Conservation (phyloP, 2,797 vertebrate genomes). For the Enteromius paludinosus region DNA sequence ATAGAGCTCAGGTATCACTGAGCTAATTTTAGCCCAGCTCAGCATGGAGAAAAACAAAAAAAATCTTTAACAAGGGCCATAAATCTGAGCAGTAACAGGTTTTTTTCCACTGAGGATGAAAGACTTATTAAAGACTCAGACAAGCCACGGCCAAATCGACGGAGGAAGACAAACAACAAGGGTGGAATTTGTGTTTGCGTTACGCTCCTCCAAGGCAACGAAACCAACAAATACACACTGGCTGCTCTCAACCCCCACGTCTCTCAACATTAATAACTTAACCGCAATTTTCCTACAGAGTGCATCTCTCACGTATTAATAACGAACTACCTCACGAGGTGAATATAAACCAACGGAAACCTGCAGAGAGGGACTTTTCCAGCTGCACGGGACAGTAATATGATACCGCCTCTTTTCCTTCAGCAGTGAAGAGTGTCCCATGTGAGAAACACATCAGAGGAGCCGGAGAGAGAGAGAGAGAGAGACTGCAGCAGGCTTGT, state of each 20-base stretch:
- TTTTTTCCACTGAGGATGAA: slow-evolving; percentile 47
- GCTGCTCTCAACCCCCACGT: slow-evolving; percentile 1
- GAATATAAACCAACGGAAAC: slow-evolving; percentile 39
- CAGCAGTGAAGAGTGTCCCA: slow-evolving; percentile 74
- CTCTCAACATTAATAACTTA: slow-evolving; percentile 31
- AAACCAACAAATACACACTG: slow-evolving; percentile 39
- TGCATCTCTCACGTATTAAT: slow-evolving; percentile 33
- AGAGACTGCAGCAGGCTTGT: slow-evolving; percentile 10
- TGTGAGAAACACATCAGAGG: slow-evolving; percentile 71
- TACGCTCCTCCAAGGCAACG: slow-evolving; percentile 33
- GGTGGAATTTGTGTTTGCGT: slow-evolving; percentile 30
- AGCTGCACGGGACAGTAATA: slow-evolving; percentile 71
- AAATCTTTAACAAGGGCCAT: slow-evolving; percentile 47
- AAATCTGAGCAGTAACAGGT: slow-evolving; percentile 33
- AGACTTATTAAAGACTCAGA: slow-evolving; percentile 42
- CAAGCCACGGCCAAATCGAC: slow-evolving; percentile 6
- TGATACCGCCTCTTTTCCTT: slow-evolving; percentile 82
- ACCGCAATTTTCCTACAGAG: slow-evolving; percentile 24
- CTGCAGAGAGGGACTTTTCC: slow-evolving; percentile 45
- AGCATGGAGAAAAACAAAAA: slow-evolving; percentile 63
- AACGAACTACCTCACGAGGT: slow-evolving; percentile 40
- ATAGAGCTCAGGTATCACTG: slow-evolving; percentile 61
- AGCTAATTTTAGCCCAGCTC: slow-evolving; percentile 55
- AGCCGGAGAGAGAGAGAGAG: slow-evolving; percentile 30
- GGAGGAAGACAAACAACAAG: slow-evolving; percentile 25